phyloP scores from a whole-genome alignment of 1,140 invertebrate genomes.

The Drosophila takahashii region DNA sequence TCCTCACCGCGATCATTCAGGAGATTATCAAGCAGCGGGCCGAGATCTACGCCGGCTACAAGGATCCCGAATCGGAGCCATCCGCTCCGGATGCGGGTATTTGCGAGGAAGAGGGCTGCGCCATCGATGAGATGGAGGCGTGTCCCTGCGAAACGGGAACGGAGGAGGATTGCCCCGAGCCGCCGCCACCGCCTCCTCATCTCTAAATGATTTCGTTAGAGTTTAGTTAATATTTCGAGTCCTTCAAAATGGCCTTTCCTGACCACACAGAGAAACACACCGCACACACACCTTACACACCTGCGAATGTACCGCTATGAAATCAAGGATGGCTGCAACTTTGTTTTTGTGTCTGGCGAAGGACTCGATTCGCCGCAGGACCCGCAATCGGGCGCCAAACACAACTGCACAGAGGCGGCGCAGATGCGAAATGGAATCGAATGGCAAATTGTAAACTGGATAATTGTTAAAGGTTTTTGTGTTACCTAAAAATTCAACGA shows the following conservation, averaged over 20 bases:
- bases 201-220: slow-evolving; percentile 44
- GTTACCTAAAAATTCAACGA: slow-evolving; percentile 61
- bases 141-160: slow-evolving; percentile 64
- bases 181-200: slow-evolving; percentile 43
- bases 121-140: slow-evolving; percentile 51
- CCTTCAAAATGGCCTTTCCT: background rate
- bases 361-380: slow-evolving; percentile 10
- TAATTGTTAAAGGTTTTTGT: slow-evolving; percentile 79
- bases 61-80: slow-evolving; percentile 54
- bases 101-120: slow-evolving; percentile 66
- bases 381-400: slow-evolving; percentile 51
- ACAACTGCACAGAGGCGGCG: slow-evolving; percentile 56
- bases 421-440: slow-evolving; percentile 14
- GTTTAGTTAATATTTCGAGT: slow-evolving; percentile 47
- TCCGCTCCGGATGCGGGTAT: slow-evolving; percentile 21
- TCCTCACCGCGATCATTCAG: slow-evolving; percentile 91
- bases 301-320: slow-evolving; percentile 5
- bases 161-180: slow-evolving; percentile 55
- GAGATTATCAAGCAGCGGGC: slow-evolving; percentile 91
- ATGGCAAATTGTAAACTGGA: slow-evolving; percentile 52
- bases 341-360: slow-evolving; percentile 70
- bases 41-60: slow-evolving; percentile 83
- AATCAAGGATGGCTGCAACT: slow-evolving; percentile 20
- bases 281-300: background rate
- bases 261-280: background rate